phyloP scores from a whole-genome alignment of 2,113 vertebrate species.

The Acinonyx jubatus region DNA sequence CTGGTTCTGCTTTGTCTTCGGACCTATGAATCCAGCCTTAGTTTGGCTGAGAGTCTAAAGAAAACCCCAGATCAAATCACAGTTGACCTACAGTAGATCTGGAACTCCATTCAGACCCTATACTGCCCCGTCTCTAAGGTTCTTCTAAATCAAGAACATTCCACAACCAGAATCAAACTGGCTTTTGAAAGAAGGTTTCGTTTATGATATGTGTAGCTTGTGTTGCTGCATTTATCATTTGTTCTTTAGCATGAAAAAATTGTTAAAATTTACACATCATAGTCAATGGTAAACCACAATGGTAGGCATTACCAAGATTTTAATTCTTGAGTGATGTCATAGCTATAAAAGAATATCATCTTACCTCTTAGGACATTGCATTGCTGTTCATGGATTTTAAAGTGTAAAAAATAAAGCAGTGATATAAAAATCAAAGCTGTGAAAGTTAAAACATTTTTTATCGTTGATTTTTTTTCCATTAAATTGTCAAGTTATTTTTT shows the following conservation, averaged over 20 bases:
- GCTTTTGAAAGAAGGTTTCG: background rate
- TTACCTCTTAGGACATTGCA: background rate
- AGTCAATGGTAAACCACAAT: background rate
- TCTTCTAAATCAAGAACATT: conserved; percentile 4
- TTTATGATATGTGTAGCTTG: background rate
- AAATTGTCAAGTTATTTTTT: conserved; percentile 44
- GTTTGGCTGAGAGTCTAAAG: conserved; percentile 44
- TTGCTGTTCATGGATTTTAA: conserved; percentile 30
- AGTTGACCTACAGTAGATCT: conserved; percentile 40
- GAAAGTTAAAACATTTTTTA: conserved; percentile 14
- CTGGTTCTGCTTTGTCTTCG: conserved; percentile 59
- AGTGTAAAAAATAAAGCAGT: background rate
- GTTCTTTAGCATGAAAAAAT: background rate
- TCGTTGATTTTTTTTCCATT: conserved; percentile 33
- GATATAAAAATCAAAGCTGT: too few species aligned
- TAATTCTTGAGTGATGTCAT: conserved; percentile 30
- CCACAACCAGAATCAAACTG: background rate
- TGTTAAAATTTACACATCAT: background rate
- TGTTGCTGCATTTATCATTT: background rate
- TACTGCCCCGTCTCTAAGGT: background rate
- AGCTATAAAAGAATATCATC: background rate
- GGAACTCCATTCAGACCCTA: conserved; percentile 29
- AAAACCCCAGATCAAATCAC: conserved; percentile 58
- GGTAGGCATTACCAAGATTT: conserved; percentile 12
- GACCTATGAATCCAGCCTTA: conserved; percentile 23